Conservation (phyloP, 2,113 vertebrate species). For the Pipra filicauda region DNA sequence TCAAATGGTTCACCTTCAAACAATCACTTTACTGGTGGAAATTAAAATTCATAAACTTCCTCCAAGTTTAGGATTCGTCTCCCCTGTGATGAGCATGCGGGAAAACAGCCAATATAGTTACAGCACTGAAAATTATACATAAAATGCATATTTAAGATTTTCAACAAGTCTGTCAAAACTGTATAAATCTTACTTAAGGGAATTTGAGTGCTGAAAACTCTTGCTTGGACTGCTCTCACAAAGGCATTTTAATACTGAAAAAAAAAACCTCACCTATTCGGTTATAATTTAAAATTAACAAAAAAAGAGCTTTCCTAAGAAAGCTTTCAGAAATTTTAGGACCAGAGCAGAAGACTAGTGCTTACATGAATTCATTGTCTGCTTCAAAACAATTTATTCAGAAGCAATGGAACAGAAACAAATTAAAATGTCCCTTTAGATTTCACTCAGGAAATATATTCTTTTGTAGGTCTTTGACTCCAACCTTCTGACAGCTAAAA, state of each 20-base stretch:
- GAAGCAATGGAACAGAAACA: constrained; percentile 18
- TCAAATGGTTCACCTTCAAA: neutral
- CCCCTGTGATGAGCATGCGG: neutral
- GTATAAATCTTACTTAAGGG: neutral
- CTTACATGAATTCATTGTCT: neutral
- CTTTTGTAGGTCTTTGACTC: constrained; percentile 38
- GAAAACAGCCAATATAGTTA: neutral
- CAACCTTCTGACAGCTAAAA: constrained; percentile 40
- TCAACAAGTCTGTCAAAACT: neutral
- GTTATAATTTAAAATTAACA: neutral
- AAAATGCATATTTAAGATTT: neutral
- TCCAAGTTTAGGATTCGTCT: neutral
- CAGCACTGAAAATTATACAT: neutral
- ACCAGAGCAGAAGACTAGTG: neutral
- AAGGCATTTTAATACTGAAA: neutral
- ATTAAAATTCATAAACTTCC: neutral
- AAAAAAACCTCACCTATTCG: rapidly evolving
- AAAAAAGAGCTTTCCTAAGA: neutral
- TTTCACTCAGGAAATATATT: constrained; percentile 23
- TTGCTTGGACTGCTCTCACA: neutral
- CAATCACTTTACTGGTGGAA: neutral
- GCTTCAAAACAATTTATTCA: constrained; percentile 24
- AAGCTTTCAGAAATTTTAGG: neutral
- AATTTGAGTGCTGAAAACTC: neutral
- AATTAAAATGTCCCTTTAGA: constrained; percentile 23